Evolutionary conservation across 2,113 vertebrate genomes (phyloP).

Genomic region (Lepisosteus oculatus): DNA sequence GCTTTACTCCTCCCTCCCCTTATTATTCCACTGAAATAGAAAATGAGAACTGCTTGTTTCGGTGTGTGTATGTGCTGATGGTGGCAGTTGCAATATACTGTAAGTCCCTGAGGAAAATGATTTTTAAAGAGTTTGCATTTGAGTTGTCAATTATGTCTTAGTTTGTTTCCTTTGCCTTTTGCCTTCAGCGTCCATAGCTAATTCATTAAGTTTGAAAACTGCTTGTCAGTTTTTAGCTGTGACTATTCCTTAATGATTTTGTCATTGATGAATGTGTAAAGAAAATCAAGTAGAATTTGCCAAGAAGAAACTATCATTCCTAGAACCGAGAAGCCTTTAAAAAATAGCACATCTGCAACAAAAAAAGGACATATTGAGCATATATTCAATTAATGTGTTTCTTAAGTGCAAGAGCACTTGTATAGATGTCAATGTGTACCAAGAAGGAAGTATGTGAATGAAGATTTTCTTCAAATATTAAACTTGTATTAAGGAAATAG

Average conservation of each 20-base stretch:
- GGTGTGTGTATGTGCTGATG: not conserved
- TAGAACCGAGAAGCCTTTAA: not conserved
- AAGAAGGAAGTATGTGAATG: not conserved
- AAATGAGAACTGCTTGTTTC: not conserved
- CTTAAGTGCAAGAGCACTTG: not conserved
- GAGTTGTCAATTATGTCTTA: constrained; percentile 40
- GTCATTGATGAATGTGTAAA: not conserved
- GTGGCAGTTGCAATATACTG: not conserved
- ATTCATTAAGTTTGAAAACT: not conserved
- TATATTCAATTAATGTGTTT: not conserved
- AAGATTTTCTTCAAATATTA: not conserved
- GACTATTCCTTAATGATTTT: not conserved
- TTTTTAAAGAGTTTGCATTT: constrained; percentile 32
- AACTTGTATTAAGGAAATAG: not conserved
- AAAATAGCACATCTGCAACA: not conserved
- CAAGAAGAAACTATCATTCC: not conserved
- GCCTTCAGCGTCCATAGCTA: constrained; percentile 30
- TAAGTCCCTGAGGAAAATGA: constrained; percentile 30
- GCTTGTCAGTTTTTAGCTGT: not conserved
- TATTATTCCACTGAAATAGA: not conserved
- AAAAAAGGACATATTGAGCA: not conserved
- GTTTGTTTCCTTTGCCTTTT: constrained; percentile 41
- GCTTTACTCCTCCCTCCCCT: not conserved
- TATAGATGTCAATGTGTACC: not conserved
- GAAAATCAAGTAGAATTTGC: not conserved